Evolutionary conservation across 2,797 vertebrate genomes (phyloP), one percentile per base, ranked within the genome.

Genomic region (Holocentrus rufus): DNA sequence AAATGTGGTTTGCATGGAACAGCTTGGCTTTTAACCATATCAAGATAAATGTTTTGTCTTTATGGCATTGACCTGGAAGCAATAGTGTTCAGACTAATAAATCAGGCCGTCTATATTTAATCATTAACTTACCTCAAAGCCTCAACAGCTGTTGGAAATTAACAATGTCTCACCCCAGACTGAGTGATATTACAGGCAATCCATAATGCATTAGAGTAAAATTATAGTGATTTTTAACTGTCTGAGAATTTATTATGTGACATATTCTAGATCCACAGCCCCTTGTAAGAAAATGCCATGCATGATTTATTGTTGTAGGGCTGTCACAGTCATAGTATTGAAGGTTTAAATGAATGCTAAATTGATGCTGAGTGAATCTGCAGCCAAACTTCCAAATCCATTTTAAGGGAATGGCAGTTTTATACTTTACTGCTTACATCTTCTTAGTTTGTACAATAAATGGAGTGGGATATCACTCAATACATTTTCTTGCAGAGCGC

Each of bases 171-270:
- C 97, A 96, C 93, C 96, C 94, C 86, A 76, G 96, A 95, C 96
- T 95, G 95, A 96, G 95, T 97, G 96, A 96, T 97, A 98, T 99
- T 98, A 97, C 96, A 96, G 95, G 96, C 96, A 97, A 99, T 99
- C 98, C 97, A 99, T 99, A 99, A 99, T 96, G 93, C 97, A 99
- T 99, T 99, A 99, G 96, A 95, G 96, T 95, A 96, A 99, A 98
- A 99, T 99, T 95, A 98, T 97, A 98, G 97, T 97, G 97, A 99
- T 99, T 99, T 99, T 98, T 99, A 99, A 98, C 97, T 98, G 97
- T 99, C 97, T 92, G 89, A 90, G 95, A 98, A 98, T 98, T 95
- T 99, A 98, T 98, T 97, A 96, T 95, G 93, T 94, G 94, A 94
- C 96, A 95, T 97, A 96, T 97, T 97, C 94, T 92, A 94, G 93